A percentile compares a stretch with the other conserved stretches of the same genome.
These are phyloP conservation scores for Abramis brama DNA, from an alignment of 2,113 vertebrate genomes.

Conservation along the genomic window DNA sequence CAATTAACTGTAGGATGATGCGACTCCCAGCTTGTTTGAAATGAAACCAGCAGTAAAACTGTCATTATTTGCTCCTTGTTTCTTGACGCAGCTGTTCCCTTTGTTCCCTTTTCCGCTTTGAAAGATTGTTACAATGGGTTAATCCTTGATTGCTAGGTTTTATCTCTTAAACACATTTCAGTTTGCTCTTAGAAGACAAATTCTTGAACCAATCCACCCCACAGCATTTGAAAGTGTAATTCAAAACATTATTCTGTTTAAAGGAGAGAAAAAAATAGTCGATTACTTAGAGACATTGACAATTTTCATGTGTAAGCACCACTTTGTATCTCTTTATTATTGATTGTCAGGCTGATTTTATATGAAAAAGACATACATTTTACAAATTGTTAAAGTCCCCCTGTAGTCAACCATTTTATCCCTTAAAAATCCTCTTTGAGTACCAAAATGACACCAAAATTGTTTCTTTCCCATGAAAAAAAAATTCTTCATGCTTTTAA, in stretches of 20 bases:
- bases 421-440: no score
- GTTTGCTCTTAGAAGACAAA: not conserved
- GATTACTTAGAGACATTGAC: not conserved
- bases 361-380: no score
- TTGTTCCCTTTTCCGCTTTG: not conserved
- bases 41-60: constrained; percentile 4
- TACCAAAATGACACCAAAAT: no score
- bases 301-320: not conserved
- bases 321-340: not conserved
- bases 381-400: no score
- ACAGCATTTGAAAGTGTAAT: not conserved
- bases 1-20: not conserved
- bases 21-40: not conserved
- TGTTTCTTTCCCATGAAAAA: no score
- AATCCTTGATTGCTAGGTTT: not conserved
- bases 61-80: constrained; percentile 16
- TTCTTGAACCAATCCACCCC: not conserved
- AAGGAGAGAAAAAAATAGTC: not conserved
- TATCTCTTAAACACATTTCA: not conserved
- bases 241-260: not conserved
- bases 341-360: not conserved
- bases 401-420: no score
- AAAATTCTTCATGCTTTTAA: no score
- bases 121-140: constrained; percentile 2
- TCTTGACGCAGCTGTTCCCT: not conserved